Conservation (phyloP, 2,888 invertebrate species). For the Eilema caniola region DNA sequence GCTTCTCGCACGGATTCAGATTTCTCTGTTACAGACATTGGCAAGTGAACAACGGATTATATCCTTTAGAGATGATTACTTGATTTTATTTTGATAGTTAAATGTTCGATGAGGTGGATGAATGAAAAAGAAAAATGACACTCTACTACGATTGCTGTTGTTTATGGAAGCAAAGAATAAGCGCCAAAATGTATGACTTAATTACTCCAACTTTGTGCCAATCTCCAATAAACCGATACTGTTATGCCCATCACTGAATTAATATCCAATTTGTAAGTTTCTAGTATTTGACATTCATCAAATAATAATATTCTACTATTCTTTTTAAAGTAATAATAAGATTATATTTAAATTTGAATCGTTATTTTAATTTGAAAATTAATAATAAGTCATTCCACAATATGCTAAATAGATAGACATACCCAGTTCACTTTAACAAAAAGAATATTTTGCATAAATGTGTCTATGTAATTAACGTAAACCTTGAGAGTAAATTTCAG, state of each 20-base stretch:
- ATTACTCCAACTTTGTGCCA: background rate
- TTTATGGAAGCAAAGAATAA: background rate
- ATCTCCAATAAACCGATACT: too few relatives aligned
- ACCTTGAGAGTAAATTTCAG: background rate
- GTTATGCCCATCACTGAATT: too few relatives aligned
- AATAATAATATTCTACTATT: too few relatives aligned
- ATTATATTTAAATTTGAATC: too few relatives aligned
- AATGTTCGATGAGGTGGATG: background rate
- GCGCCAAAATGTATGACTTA: background rate
- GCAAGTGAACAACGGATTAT: constrained; percentile 54
- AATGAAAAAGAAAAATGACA: background rate
- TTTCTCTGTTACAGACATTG: constrained; percentile 56
- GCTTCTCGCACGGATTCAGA: constrained; percentile 72
- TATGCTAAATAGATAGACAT: too few relatives aligned
- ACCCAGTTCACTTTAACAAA: too few relatives aligned
- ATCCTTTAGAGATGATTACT: constrained; percentile 32
- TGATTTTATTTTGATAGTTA: constrained; percentile 10
- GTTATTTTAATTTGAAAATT: too few relatives aligned
- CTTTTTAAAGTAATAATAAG: too few relatives aligned
- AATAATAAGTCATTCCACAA: too few relatives aligned
- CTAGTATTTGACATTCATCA: too few relatives aligned
- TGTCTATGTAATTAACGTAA: background rate
- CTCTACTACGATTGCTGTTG: background rate
- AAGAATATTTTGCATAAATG: too few relatives aligned
- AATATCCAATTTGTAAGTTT: too few relatives aligned